These are phyloP conservation scores for Folsomia manolachei DNA, from an alignment of 2,888 invertebrate species.

Conservation along the genomic window DNA sequence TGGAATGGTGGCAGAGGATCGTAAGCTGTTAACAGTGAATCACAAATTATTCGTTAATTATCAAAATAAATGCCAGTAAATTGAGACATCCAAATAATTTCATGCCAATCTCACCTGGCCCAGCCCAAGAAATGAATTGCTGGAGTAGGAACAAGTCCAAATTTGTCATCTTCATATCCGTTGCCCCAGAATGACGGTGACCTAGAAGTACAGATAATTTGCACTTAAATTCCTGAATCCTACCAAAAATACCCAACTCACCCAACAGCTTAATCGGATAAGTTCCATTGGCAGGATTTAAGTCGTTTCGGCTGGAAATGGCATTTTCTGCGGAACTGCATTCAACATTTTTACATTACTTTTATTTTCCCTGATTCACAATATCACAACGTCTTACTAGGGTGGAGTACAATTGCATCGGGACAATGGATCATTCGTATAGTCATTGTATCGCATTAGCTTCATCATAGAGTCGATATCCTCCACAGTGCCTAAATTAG, in stretches of 20 bases:
- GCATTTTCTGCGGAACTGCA: constrained; percentile 65
- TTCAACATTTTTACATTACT: no score
- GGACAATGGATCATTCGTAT: constrained; percentile 65
- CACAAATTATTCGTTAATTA: background rate
- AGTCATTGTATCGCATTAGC: constrained; percentile 70
- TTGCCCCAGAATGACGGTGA: constrained; percentile 68
- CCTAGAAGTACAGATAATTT: constrained; percentile 53
- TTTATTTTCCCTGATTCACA: no score
- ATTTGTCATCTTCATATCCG: constrained; percentile 60
- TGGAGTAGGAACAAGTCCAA: constrained; percentile 47
- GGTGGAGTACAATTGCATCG: constrained; percentile 68
- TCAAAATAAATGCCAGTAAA: background rate
- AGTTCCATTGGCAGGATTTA: constrained; percentile 68
- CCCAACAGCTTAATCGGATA: constrained; percentile 66
- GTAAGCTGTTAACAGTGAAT: constrained; percentile 55
- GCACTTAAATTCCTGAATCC: background rate
- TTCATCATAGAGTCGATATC: constrained; percentile 62
- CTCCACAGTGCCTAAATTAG: constrained; percentile 54
- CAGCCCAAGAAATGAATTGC: constrained; percentile 44
- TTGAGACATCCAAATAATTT: background rate
- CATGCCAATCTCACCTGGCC: constrained; percentile 13
- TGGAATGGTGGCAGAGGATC: constrained; percentile 69
- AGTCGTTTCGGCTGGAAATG: constrained; percentile 67
- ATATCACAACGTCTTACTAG: constrained; percentile 53
- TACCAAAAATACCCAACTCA: constrained; percentile 7